Evolutionary conservation across 2,797 vertebrate species (phyloP), one percentile per base, ranked within the genome.

Genomic region (Moxostoma hubbsi): DNA sequence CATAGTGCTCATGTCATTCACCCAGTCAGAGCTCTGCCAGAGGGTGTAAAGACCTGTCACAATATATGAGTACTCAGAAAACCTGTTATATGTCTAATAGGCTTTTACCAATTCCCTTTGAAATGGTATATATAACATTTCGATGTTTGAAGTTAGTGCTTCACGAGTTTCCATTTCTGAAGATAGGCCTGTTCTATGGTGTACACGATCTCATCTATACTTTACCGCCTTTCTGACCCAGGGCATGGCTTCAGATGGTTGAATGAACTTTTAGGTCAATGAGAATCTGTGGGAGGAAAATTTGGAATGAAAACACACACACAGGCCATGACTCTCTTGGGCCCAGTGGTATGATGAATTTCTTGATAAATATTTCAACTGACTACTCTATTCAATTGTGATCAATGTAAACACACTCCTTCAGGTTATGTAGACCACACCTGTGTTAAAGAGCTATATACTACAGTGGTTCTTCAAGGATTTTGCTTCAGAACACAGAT

Each of bases 231-330:
- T 54, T 81, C 67, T 70, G 66, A 81, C 79, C 64, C 65, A 47
- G 63, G 74, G 47, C 81, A 24, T 63, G 51, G n/a, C 54, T 15
- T 72, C 69, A 36, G 78, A 77, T 45, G 61, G 71, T 68, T 75
- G 72, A 82, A 82, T 80, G 63, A 74, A 61, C 73, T 76, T 83
- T 83, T 80, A 76, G 77, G 67, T 80, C 81, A 83, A 72, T 80
- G 73, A 72, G 74, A 64, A 69, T 78, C 54, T 51, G 49, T 80
- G 61, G 80, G 73, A 50, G 47, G 54, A 63, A 80, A 75, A 63
- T 71, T 47, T 16, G n/a, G 62, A 45, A 81, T 61, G 82, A 79
- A 62, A 81, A 43, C 74, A 46, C 50, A 53, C n/a, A 59, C 62
- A 58, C 11, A 64, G 43, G 45, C 49, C 43, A 15, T 54, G 66